Conservation (phyloP, 2,888 invertebrate species). For the Crematogaster levior region DNA sequence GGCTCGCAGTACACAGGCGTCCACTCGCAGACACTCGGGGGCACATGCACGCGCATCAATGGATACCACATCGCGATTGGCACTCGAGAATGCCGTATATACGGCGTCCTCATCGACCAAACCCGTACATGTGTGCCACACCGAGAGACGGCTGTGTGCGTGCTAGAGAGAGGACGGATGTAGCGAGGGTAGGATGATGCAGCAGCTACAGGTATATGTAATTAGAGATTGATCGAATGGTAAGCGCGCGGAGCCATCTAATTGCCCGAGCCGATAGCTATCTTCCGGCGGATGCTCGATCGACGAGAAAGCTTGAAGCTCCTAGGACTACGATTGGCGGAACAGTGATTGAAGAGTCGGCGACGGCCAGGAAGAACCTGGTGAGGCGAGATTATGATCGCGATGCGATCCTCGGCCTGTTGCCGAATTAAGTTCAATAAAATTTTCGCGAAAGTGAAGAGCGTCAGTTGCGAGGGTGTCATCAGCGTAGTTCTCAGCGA, state of each 20-base stretch:
- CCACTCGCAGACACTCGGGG: conserved; percentile 14
- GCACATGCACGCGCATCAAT: conserved; percentile 39
- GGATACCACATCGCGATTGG: conserved; percentile 72
- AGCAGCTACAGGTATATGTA: conserved; percentile 81
- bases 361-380: conserved; percentile 17
- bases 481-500: not conserved
- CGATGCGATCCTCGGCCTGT: not conserved
- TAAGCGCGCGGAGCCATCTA: conserved; percentile 74
- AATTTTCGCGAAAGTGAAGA: not conserved
- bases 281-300: conserved; percentile 65
- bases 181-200: conserved; percentile 66
- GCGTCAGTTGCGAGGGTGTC: not conserved
- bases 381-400: conserved; percentile 24
- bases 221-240: conserved; percentile 81
- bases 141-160: not conserved
- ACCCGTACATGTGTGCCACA: conserved; percentile 29
- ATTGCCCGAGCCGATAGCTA: conserved; percentile 73
- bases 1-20: not conserved
- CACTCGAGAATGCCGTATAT: conserved; percentile 75
- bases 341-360: conserved; percentile 22
- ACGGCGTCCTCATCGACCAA: conserved; percentile 68
- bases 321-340: conserved; percentile 19
- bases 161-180: conserved; percentile 42
- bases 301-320: conserved; percentile 55
- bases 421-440: not conserved